Evolutionary conservation across 2,888 invertebrate genomes (phyloP).

Genomic region (Cerceris ruficornis): DNA sequence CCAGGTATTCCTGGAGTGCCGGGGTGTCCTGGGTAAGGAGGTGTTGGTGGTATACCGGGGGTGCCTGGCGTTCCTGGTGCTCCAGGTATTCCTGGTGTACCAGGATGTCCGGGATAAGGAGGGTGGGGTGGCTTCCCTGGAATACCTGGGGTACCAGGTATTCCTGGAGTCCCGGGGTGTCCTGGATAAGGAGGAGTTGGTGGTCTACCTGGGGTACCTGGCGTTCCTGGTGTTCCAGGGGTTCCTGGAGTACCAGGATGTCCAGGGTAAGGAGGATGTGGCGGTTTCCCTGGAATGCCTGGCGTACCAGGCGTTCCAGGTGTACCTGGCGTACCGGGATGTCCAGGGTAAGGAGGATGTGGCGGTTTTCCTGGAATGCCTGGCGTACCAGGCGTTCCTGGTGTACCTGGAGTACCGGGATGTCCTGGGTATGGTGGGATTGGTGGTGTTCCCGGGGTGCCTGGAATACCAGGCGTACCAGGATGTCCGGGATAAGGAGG

Average conservation of each 20-base stretch:
- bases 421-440: slow-evolving; percentile 61
- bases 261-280: slow-evolving; percentile 58
- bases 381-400: background rate
- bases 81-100: slow-evolving; percentile 57
- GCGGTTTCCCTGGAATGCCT: slow-evolving; percentile 41
- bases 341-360: slow-evolving; percentile 59
- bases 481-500: slow-evolving; percentile 63
- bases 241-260: slow-evolving; percentile 59
- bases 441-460: slow-evolving; percentile 44
- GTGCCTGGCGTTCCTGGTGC: slow-evolving; percentile 35
- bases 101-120: slow-evolving; percentile 55
- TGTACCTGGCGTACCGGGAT: slow-evolving; percentile 41
- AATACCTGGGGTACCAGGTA: slow-evolving; percentile 35
- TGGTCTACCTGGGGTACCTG: slow-evolving; percentile 51
- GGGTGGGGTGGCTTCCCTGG: background rate
- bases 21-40: slow-evolving; percentile 67
- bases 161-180: slow-evolving; percentile 57
- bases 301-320: background rate
- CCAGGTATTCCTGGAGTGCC: slow-evolving; percentile 30
- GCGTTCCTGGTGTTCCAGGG: slow-evolving; percentile 58
- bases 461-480: slow-evolving; percentile 8
- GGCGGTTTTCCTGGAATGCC: slow-evolving; percentile 46
- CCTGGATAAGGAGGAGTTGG: slow-evolving; percentile 58
- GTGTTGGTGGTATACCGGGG: slow-evolving; percentile 70
- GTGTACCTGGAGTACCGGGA: slow-evolving; percentile 36